Conservation (phyloP, 1,140 invertebrate genomes). For the Mya arenaria region DNA sequence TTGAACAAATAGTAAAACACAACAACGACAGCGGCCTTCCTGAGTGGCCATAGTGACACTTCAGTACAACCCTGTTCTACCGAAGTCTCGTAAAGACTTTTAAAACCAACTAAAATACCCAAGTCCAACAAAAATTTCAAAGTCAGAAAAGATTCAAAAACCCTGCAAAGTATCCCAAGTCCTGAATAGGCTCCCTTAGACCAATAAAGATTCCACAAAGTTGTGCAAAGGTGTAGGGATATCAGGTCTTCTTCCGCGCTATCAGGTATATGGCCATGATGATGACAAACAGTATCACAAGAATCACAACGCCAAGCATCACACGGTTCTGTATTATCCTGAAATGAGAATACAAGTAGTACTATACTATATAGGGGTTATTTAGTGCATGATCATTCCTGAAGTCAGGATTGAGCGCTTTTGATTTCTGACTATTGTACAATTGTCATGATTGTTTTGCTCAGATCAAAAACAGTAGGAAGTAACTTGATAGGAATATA, state of each 20-base stretch:
- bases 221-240: no score
- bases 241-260: constrained; percentile 65
- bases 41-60: no score
- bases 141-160: no score
- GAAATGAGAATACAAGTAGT: constrained; percentile 59
- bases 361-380: not conserved
- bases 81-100: no score
- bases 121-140: no score
- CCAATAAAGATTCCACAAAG: not conserved
- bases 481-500: not conserved
- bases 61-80: no score
- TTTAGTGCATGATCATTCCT: no score
- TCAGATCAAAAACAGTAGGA: not conserved
- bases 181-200: no score
- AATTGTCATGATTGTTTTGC: not conserved
- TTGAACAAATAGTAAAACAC: no score
- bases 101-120: no score
- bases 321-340: constrained; percentile 80
- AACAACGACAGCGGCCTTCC: no score
- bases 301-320: constrained; percentile 73
- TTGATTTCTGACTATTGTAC: not conserved
- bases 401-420: not conserved
- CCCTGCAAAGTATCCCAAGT: no score
- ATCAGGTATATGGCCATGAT: constrained; percentile 78
- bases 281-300: constrained; percentile 75